Evolutionary conservation across 2,888 invertebrate species (phyloP).

Genomic region (Stegophylla sp.): DNA sequence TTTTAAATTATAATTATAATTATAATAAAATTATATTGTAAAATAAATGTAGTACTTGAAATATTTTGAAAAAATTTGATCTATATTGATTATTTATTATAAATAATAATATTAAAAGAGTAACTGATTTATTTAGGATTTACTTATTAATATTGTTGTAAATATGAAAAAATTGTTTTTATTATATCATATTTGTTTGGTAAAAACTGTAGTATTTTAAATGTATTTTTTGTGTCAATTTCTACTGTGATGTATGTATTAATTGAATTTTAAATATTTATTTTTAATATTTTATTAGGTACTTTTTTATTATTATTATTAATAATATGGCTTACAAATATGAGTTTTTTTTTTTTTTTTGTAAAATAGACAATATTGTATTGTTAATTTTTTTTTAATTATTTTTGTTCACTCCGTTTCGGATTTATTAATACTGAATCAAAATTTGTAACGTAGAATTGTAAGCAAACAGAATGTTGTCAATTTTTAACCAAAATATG

Average conservation of each 20-base stretch:
- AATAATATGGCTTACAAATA: conserved; percentile 19
- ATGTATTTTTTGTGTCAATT: neutral
- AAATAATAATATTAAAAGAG: neutral
- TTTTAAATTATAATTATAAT: neutral
- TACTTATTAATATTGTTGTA: neutral
- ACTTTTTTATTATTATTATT: neutral
- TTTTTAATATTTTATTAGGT: neutral
- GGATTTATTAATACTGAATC: conserved; percentile 9
- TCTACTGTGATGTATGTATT: neutral
- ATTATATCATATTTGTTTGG: conserved; percentile 16
- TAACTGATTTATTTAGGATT: conserved; percentile 12
- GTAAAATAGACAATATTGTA: conserved; percentile 46
- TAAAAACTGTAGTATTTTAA: neutral
- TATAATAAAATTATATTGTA: neutral
- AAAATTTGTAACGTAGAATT: conserved; percentile 38
- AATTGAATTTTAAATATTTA: neutral
- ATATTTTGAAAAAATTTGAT: conserved; percentile 34
- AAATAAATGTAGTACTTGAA: neutral
- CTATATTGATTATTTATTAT: conserved; percentile 18
- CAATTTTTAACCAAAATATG: conserved; percentile 44
- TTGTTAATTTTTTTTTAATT: neutral
- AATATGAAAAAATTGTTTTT: conserved; percentile 2
- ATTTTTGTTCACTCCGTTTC: conserved; percentile 48
- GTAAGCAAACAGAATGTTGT: conserved; percentile 38
- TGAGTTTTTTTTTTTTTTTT: conserved; percentile 33